phyloP scores from a whole-genome alignment of 2,888 invertebrate genomes.

The Hydraecia micacea region DNA sequence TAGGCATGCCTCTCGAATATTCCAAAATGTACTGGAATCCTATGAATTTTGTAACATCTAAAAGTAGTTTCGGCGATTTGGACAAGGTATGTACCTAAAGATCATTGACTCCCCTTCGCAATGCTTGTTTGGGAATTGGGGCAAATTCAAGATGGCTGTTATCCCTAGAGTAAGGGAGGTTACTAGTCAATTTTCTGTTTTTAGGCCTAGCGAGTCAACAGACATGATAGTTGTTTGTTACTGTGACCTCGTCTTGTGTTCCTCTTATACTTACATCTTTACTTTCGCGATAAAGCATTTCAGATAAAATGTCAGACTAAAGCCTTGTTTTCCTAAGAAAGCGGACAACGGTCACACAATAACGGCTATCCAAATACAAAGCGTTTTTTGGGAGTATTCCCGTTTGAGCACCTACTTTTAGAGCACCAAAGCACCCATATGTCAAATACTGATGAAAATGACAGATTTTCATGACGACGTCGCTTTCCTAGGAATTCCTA shows the following conservation, averaged over 20 bases:
- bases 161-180: conserved; percentile 26
- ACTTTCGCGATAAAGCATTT: not conserved
- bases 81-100: conserved; percentile 46
- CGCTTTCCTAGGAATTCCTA: no score
- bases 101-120: conserved; percentile 39
- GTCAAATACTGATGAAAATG: no score
- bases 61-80: conserved; percentile 59
- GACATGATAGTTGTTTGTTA: not conserved
- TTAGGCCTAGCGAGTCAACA: not conserved
- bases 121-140: conserved; percentile 48
- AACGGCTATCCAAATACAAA: no score
- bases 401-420: no score
- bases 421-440: no score
- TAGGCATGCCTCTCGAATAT: conserved; percentile 61
- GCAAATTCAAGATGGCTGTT: conserved; percentile 52
- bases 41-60: conserved; percentile 67
- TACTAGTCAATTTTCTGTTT: conserved; percentile 6
- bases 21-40: conserved; percentile 60
- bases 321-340: no score
- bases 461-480: no score
- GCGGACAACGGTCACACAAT: no score
- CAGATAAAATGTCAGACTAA: not conserved
- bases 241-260: not conserved
- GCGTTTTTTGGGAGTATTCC: no score
- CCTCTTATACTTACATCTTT: not conserved